These are phyloP conservation scores for Diplolepis rosae DNA, from an alignment of 2,888 invertebrate species.

Conservation along the genomic window DNA sequence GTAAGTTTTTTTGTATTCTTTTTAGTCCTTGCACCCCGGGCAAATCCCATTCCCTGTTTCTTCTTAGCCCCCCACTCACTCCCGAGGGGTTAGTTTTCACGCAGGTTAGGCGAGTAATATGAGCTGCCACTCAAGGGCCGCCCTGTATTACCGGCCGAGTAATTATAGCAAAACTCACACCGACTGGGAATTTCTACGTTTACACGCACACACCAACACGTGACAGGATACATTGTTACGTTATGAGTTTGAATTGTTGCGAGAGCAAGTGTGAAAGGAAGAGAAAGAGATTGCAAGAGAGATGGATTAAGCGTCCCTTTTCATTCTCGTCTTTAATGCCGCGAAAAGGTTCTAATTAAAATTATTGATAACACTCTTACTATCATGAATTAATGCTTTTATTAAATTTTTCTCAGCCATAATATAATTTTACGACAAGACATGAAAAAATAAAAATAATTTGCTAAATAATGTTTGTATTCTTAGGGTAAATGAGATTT, in stretches of 20 bases:
- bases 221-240: slow-evolving; percentile 55
- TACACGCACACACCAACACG: slow-evolving; percentile 31
- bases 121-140: slow-evolving; percentile 70
- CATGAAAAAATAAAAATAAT: no score
- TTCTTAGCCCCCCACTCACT: slow-evolving; percentile 32
- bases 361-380: slow-evolving; percentile 18
- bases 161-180: slow-evolving; percentile 64
- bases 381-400: background rate
- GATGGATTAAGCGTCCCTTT: slow-evolving; percentile 28
- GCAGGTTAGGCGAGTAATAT: slow-evolving; percentile 70
- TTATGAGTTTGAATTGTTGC: slow-evolving; percentile 62
- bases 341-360: slow-evolving; percentile 27
- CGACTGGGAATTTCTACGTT: slow-evolving; percentile 34
- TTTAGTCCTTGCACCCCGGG: slow-evolving; percentile 14
- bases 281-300: slow-evolving; percentile 31
- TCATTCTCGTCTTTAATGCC: slow-evolving; percentile 22
- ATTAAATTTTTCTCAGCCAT: no score
- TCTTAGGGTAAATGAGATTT: no score
- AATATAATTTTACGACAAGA: no score
- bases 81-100: slow-evolving; percentile 69
- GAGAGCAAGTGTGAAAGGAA: slow-evolving; percentile 45
- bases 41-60: slow-evolving; percentile 34
- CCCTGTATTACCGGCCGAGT: slow-evolving; percentile 68
- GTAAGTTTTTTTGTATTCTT: background rate
- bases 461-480: no score